These are phyloP conservation scores for Enteromius radiatus DNA, from an alignment of 2,797 vertebrate genomes.

Conservation along the genomic window DNA sequence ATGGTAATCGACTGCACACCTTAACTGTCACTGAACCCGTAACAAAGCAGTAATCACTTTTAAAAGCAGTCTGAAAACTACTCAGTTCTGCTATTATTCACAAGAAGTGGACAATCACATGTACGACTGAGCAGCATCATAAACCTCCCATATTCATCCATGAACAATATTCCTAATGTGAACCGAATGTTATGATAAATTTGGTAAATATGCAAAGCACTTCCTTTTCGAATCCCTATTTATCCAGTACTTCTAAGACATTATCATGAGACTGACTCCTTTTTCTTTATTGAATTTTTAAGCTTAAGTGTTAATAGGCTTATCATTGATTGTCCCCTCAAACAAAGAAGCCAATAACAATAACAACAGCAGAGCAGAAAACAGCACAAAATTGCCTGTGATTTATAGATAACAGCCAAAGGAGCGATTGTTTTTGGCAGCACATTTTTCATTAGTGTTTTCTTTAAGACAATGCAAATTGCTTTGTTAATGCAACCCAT, in stretches of 20 bases:
- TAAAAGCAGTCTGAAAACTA: not conserved
- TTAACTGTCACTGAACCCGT: not conserved
- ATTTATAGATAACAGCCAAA: conserved; percentile 45
- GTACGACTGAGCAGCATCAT: not conserved
- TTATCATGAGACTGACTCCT: not conserved
- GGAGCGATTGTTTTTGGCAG: not conserved
- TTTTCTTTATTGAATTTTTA: conserved; percentile 1
- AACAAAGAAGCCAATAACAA: conserved; percentile 60
- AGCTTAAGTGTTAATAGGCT: conserved; percentile 70
- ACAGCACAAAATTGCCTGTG: conserved; percentile 26
- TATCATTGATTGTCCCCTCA: conserved; percentile 67
- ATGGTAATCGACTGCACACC: not conserved
- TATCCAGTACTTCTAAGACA: not conserved
- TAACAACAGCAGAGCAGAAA: conserved; percentile 49
- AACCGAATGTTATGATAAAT: not conserved
- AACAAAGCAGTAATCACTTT: not conserved
- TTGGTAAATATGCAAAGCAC: not conserved
- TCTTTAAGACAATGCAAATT: conserved; percentile 1
- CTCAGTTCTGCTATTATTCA: not conserved
- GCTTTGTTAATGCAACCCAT: not conserved
- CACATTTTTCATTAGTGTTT: not conserved
- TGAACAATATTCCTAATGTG: not conserved
- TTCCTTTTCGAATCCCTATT: not conserved
- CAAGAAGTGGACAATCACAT: not conserved
- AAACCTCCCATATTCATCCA: not conserved